These are phyloP conservation scores for Pseudorhiza aurosa DNA, from an alignment of 30 jellyfish, hydroid and myxozoan genomes.

Conservation along the genomic window DNA sequence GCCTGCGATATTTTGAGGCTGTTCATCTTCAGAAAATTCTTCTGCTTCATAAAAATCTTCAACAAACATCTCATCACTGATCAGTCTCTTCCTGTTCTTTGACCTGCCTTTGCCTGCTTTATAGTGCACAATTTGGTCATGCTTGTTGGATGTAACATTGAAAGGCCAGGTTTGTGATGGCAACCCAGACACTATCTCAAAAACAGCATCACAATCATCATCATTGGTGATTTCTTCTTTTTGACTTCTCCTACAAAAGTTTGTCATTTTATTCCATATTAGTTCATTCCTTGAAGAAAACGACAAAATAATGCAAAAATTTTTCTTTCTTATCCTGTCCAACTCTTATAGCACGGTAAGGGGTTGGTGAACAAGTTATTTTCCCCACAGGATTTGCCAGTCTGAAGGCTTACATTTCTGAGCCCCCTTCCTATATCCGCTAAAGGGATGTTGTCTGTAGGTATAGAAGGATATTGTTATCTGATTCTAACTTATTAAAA, in stretches of 20 bases:
- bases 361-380: too few relatives aligned
- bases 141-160: neutral
- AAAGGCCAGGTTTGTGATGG: slow-evolving; percentile 26
- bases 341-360: too few relatives aligned
- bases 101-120: neutral
- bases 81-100: neutral
- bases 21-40: neutral
- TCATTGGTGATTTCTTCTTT: neutral
- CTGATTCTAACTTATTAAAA: too few relatives aligned
- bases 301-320: too few relatives aligned
- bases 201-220: neutral
- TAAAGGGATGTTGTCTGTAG: too few relatives aligned
- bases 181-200: slow-evolving; percentile 10
- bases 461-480: too few relatives aligned
- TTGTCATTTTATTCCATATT: neutral
- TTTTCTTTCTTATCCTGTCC: too few relatives aligned
- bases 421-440: too few relatives aligned
- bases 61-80: neutral
- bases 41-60: neutral
- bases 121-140: neutral
- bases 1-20: neutral
- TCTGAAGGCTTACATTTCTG: too few relatives aligned
- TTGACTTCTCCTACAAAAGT: neutral
- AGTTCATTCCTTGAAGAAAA: too few relatives aligned
- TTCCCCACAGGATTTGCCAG: too few relatives aligned